Evolutionary conservation across 2,797 vertebrate genomes (phyloP).

Genomic region (Octomys mimax): DNA sequence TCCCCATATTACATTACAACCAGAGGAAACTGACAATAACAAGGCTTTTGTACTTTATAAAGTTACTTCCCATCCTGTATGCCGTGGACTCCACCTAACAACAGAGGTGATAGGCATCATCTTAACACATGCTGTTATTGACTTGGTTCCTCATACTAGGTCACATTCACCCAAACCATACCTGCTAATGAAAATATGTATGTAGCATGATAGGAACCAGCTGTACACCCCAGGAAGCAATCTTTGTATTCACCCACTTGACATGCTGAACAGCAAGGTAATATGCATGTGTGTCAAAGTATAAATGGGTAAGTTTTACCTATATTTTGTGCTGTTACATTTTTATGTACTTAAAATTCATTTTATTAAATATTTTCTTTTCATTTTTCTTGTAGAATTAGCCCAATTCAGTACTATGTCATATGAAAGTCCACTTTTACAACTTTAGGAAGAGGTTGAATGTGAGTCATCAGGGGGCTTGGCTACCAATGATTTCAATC

Average conservation of each 20-base stretch:
- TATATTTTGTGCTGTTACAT: background rate
- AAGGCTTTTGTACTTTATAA: background rate
- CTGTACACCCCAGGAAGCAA: background rate
- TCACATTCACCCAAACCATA: background rate
- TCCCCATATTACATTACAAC: background rate
- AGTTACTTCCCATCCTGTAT: background rate
- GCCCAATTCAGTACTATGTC: background rate
- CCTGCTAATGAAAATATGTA: background rate
- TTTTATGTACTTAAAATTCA: background rate
- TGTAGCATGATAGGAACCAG: background rate
- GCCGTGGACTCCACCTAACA: background rate
- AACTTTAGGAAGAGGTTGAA: background rate
- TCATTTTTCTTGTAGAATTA: background rate
- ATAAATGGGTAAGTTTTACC: background rate
- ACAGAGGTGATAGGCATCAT: background rate
- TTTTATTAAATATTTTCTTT: background rate
- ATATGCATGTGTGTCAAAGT: background rate
- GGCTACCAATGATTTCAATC: background rate
- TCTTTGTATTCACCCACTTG: background rate
- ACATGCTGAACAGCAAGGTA: background rate
- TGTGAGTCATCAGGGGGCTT: background rate
- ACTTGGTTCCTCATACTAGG: background rate
- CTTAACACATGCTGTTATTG: background rate
- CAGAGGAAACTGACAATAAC: background rate
- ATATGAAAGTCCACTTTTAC: background rate